Percentiles rank a stretch among this genome's conserved stretches.
Conservation (phyloP, 2,797 vertebrate species). For the Tragelaphus oryx region DNA sequence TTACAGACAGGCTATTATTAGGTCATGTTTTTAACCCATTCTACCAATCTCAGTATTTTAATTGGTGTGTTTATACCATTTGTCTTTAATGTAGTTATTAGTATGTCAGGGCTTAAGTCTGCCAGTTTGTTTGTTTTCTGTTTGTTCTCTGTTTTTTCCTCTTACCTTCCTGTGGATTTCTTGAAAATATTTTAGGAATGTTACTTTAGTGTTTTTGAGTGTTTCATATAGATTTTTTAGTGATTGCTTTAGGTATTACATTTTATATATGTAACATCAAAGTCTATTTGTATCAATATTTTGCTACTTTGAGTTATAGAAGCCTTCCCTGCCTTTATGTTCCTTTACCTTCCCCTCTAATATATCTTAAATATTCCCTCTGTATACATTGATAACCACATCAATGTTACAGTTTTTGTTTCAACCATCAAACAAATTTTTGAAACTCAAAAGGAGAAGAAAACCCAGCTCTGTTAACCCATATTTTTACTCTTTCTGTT, state of each 20-base stretch:
- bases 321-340: neutral
- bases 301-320: neutral
- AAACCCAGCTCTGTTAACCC: neutral
- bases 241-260: constrained; percentile 15
- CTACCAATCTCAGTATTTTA: neutral
- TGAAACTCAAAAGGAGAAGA: neutral
- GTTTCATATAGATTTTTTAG: constrained; percentile 19
- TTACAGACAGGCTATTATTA: neutral
- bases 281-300: neutral
- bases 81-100: constrained; percentile 21
- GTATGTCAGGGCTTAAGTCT: neutral
- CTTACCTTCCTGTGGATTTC: neutral
- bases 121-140: neutral
- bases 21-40: neutral
- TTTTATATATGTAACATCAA: neutral
- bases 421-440: neutral
- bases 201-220: neutral
- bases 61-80: neutral
- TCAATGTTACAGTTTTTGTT: constrained; percentile 18
- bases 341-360: neutral
- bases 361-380: neutral
- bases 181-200: neutral
- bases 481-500: constrained; percentile 24
- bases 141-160: neutral
- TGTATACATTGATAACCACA: neutral